These are phyloP conservation scores for Drosophila prosaltans DNA, from an alignment of 1,140 invertebrate species.

Conservation along the genomic window DNA sequence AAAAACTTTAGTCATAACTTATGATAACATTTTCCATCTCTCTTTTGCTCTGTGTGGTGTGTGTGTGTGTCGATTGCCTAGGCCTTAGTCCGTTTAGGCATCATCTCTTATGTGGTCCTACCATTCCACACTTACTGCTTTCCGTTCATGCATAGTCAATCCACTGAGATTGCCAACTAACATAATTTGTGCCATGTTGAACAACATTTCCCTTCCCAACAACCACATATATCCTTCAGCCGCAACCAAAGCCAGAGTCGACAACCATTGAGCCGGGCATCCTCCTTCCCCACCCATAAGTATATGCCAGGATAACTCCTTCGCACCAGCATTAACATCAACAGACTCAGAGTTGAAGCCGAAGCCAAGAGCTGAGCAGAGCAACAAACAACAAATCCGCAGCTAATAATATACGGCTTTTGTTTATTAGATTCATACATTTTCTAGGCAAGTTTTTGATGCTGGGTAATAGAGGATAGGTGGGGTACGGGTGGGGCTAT, in stretches of 20 bases:
- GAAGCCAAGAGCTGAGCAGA: neutral
- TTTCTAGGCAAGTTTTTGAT: slow-evolving; percentile 67
- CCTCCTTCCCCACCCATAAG: slow-evolving; percentile 20
- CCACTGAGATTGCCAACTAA: slow-evolving; percentile 74
- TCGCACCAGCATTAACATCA: slow-evolving; percentile 27
- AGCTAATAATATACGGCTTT: slow-evolving; percentile 81
- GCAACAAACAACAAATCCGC: slow-evolving; percentile 65
- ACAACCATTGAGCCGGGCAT: slow-evolving; percentile 21
- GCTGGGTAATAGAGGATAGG: slow-evolving; percentile 11
- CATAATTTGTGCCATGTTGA: slow-evolving; percentile 75
- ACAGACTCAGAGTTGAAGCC: neutral
- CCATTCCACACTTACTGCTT: slow-evolving; percentile 15
- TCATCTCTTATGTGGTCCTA: neutral
- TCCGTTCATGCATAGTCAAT: slow-evolving; percentile 63
- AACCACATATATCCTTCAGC: slow-evolving; percentile 22
- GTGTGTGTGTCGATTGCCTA: neutral
- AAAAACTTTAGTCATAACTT: slow-evolving; percentile 75
- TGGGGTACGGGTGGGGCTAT: slow-evolving; percentile 7
- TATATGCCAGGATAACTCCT: slow-evolving; percentile 57
- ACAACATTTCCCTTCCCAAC: slow-evolving; percentile 29
- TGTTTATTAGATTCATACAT: slow-evolving; percentile 81
- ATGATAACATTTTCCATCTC: slow-evolving; percentile 68
- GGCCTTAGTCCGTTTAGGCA: slow-evolving; percentile 22
- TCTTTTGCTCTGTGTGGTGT: slow-evolving; percentile 8
- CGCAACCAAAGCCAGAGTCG: slow-evolving; percentile 27